Conservation (phyloP, 1,140 invertebrate genomes). For the Lamellibrachia luymesi region DNA sequence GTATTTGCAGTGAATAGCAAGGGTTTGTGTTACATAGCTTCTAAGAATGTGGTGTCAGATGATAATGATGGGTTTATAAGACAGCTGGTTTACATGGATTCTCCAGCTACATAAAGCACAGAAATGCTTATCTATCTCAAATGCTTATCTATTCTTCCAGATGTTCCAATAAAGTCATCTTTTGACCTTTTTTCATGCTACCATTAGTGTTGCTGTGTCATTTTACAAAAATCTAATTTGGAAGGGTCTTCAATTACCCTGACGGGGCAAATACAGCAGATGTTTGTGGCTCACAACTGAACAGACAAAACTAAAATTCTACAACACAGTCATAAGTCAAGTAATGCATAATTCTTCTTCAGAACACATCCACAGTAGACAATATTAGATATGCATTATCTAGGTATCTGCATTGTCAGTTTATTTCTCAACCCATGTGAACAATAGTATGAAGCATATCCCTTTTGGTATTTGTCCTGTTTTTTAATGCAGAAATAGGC, state of each 20-base stretch:
- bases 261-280: neutral
- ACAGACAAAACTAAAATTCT: neutral
- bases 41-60: neutral
- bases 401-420: neutral
- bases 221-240: neutral
- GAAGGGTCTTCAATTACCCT: neutral
- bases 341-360: neutral
- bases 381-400: neutral
- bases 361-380: neutral
- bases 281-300: neutral
- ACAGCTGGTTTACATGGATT: neutral
- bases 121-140: neutral
- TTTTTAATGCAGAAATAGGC: neutral
- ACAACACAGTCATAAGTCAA: neutral
- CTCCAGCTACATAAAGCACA: neutral
- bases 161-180: neutral
- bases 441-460: neutral
- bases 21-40: conserved; percentile 8
- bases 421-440: neutral
- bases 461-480: neutral
- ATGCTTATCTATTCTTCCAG: neutral
- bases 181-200: neutral
- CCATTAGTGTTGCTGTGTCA: neutral
- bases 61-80: neutral
- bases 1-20: conserved; percentile 9